Percentiles rank a stretch among this genome's conserved stretches.
phyloP scores from a whole-genome alignment of 2,113 vertebrate species.

The Elephantulus edwardii region DNA sequence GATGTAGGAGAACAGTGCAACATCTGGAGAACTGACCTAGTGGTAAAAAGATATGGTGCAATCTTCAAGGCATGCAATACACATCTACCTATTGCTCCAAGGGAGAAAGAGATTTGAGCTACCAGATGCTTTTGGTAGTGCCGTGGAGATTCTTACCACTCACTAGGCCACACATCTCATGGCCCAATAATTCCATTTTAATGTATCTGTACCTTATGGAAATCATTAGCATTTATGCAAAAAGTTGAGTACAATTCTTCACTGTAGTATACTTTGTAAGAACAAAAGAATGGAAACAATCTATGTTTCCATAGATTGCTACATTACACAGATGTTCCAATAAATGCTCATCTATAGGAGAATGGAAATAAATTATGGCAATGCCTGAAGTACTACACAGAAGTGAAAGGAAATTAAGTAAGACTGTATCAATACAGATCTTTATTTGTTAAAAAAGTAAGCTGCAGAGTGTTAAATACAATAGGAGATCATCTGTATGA shows the following conservation, averaged over 20 bases:
- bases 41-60: too few species aligned
- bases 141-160: too few species aligned
- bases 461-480: neutral
- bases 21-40: neutral
- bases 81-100: too few species aligned
- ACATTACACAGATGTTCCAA: too few species aligned
- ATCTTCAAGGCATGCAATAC: too few species aligned
- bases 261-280: neutral
- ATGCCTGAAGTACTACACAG: neutral
- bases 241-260: neutral
- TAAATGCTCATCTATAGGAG: neutral
- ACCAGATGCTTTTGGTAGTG: too few species aligned
- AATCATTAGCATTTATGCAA: neutral
- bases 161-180: neutral
- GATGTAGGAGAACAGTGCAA: neutral
- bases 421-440: neutral
- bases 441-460: neutral
- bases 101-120: too few species aligned
- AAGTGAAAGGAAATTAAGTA: neutral
- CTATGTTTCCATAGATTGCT: too few species aligned
- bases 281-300: neutral
- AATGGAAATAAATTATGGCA: neutral
- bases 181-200: neutral
- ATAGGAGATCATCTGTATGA: neutral
- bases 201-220: neutral